Evolutionary conservation across 2,113 vertebrate species (phyloP), one percentile per base, ranked within the genome.

Genomic region (Rhynchomys soricoides): DNA sequence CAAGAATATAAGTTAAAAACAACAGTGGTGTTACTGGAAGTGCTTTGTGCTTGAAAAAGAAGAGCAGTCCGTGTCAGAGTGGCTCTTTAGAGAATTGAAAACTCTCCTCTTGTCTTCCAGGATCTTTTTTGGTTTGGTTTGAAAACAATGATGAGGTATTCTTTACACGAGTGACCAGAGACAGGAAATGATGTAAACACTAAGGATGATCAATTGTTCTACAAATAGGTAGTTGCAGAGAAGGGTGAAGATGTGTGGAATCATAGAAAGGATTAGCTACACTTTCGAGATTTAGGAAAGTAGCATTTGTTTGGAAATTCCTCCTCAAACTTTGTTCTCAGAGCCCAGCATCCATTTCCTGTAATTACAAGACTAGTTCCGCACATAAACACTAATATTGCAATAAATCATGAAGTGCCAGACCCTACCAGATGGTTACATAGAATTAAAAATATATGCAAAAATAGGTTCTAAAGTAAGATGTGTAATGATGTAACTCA

Each of bases 1-100:
- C 97, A 98, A 96, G 96, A 98, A 48, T 34, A 31, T 94, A 97
- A 97, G 97, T 95, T 97, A 93, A 98, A 98, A 97, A 98, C 97
- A 98, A 98, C 97, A 96, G 95, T 96, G 96, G 93, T 96, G 93
- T 98, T 98, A 98, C 97, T 98, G 96, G 96, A 97, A 98, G 97
- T 62, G 97, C 96, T 94, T 62, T 97, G 96, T 97, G 97, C 97
- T 95, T 98, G 98, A 98, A 97, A 98, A 95, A 93, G 97, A 87
- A 94, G 97, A 97, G 70, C 43, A 37, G 50, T 9, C 31, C 37
- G 11, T 50, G 74, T 94, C 81, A 79, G 91, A 94, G 96, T 83
- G 77, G 81, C 86, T 96, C 90, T 94, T 70, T 40, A 50, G 90
- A 92, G 94, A 96, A 96, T 79, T 94, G 45, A 40, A 73, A 94